Evolutionary conservation across 1,140 invertebrate genomes (phyloP).

Genomic region (Caerostris darwini): DNA sequence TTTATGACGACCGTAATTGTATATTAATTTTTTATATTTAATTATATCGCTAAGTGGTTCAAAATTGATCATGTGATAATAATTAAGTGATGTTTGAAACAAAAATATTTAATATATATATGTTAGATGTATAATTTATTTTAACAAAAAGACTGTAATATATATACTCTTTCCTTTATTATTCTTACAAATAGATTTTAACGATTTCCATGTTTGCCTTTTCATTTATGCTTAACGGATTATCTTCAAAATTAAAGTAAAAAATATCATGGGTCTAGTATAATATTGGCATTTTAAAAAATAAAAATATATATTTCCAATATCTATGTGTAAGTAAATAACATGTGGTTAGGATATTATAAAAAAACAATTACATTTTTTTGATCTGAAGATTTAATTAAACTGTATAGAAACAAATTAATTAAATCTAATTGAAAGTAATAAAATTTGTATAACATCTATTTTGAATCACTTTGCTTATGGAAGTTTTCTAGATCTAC

Average conservation of each 20-base stretch:
- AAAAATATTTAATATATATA: not conserved
- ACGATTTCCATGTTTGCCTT: not conserved
- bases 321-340: not conserved
- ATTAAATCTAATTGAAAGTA: not conserved
- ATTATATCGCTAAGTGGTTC: not conserved
- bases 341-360: not conserved
- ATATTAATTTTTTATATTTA: slow-evolving; percentile 11
- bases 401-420: not conserved
- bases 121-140: not conserved
- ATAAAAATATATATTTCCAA: not conserved
- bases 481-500: slow-evolving; percentile 28
- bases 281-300: not conserved
- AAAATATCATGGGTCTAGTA: not conserved
- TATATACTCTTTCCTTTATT: not conserved
- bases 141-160: not conserved
- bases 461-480: not conserved
- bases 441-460: not conserved
- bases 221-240: not conserved
- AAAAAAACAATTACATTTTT: not conserved
- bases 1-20: slow-evolving; percentile 57
- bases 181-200: not conserved
- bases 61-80: not conserved
- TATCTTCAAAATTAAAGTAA: not conserved
- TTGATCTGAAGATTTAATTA: not conserved
- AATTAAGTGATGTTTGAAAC: not conserved